Evolutionary conservation across 2,888 invertebrate species (phyloP), one percentile per base, ranked within the genome.

Genomic region (Idaea straminata): DNA sequence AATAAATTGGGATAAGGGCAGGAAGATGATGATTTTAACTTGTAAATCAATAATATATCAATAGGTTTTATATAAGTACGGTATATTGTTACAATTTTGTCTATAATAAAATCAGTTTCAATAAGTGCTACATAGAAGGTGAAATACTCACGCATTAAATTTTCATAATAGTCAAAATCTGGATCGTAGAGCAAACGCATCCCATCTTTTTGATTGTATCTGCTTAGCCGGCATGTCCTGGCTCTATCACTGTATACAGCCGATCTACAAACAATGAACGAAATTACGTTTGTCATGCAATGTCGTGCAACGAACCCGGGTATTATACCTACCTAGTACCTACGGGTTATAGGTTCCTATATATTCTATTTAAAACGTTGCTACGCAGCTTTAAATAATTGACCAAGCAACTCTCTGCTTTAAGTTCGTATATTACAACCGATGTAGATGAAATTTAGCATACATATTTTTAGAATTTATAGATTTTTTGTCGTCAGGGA

Each of bases 81-180:
- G 15, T 5, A 57, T 57, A 3, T 5, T 13, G 15, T 5, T 58
- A 58, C 58, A 15, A 15, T 7, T 6, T 15, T 58, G 58, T 16
- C 16, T 7, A 58, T 34, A 15, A 25, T n/a, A 0, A 13, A n/a
- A 35, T 62, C 47, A 10, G 2, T 13, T 7, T 10, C 36, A 36
- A 36, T 10, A 36, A 10, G 10, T 36, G 10, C 36, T 4, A 10
- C 7, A 10, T 7, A 47, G 15, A 68, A 63, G n/a, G 62, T 36
- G 66, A 59, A 64, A 71, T 81, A 95, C 97, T 95, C 93, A 97
- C 98, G 96, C 97, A 97, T 97, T 63, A 98, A 93, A 90, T 97
- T 97, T 89, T 98, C 98, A 82, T 98, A 98, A 88, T 98, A 98
- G 90, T 98, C 98, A 85, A 97, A 98, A 87, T 97, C 97, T 3